A percentile compares a stretch with the other conserved stretches of the same genome.
Conservation (phyloP, 1,140 invertebrate species). For the Zophobas atratus region DNA sequence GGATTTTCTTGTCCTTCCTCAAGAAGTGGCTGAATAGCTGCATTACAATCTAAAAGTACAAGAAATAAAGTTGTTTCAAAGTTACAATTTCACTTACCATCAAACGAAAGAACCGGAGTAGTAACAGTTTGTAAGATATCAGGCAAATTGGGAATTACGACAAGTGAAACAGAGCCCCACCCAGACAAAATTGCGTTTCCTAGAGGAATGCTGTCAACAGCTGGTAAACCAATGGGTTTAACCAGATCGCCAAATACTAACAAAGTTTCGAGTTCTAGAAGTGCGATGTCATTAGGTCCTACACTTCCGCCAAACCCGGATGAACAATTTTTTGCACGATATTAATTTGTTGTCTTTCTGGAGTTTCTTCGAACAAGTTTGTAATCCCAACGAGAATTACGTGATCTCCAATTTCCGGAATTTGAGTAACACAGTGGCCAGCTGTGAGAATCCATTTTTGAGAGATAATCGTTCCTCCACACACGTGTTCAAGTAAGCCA, state of each 20-base stretch:
- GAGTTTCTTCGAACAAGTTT: slow-evolving; percentile 54
- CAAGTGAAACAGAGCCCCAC: slow-evolving; percentile 66
- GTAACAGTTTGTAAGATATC: slow-evolving; percentile 65
- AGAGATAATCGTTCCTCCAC: slow-evolving; percentile 76
- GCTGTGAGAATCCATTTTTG: slow-evolving; percentile 75
- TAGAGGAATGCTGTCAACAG: slow-evolving; percentile 58
- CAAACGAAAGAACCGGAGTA: slow-evolving; percentile 48
- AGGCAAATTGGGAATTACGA: slow-evolving; percentile 61
- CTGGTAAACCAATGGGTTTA: slow-evolving; percentile 69
- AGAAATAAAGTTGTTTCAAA: neutral
- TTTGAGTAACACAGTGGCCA: slow-evolving; percentile 72
- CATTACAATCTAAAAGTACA: slow-evolving; percentile 59
- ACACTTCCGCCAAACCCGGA: slow-evolving; percentile 70
- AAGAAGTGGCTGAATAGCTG: slow-evolving; percentile 49
- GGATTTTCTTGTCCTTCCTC: slow-evolving; percentile 54
- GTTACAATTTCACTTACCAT: neutral
- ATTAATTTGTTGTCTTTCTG: slow-evolving; percentile 67
- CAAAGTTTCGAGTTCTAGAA: slow-evolving; percentile 73
- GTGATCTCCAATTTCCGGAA: slow-evolving; percentile 59
- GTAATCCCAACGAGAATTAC: slow-evolving; percentile 67
- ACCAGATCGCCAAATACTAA: slow-evolving; percentile 72
- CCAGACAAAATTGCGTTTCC: slow-evolving; percentile 65
- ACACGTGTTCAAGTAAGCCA: slow-evolving; percentile 69
- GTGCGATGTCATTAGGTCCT: slow-evolving; percentile 76
- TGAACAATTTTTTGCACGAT: slow-evolving; percentile 69